Percentiles rank a stretch among this genome's conserved stretches.
These are phyloP conservation scores for Dynastes tityus DNA, from an alignment of 2,888 invertebrate genomes.

Conservation along the genomic window DNA sequence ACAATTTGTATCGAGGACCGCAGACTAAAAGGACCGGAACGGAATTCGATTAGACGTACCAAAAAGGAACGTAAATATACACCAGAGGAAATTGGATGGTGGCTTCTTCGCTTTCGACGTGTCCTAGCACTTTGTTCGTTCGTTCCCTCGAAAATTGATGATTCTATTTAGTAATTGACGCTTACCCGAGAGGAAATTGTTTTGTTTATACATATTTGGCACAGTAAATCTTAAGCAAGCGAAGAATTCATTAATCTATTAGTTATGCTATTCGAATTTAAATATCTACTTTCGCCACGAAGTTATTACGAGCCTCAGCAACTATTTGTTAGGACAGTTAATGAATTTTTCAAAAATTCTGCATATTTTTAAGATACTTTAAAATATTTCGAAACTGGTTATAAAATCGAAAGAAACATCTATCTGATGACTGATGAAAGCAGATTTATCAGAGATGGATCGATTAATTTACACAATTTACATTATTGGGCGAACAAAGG, in stretches of 20 bases:
- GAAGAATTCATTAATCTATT: not conserved
- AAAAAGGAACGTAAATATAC: constrained; percentile 37
- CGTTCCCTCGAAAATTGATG: not conserved
- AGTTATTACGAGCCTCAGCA: not conserved
- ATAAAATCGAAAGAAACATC: too few species aligned
- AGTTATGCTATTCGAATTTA: not conserved
- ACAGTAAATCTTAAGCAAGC: not conserved
- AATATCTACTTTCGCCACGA: not conserved
- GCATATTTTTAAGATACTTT: not conserved
- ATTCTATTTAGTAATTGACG: constrained; percentile 27
- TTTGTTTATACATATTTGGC: not conserved
- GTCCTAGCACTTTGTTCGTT: not conserved
- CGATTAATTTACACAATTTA: too few species aligned
- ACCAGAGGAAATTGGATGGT: constrained; percentile 32
- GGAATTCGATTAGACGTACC: constrained; percentile 30
- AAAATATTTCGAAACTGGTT: not conserved
- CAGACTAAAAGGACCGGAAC: not conserved
- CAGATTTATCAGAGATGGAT: too few species aligned
- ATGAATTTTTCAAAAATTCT: not conserved
- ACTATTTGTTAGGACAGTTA: not conserved
- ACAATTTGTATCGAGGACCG: constrained; percentile 30
- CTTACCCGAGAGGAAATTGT: not conserved
- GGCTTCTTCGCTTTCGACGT: constrained; percentile 16
- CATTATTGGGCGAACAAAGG: too few species aligned
- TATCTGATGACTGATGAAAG: too few species aligned